Percentiles rank a stretch among this genome's conserved stretches.
Conservation (phyloP, 2,797 vertebrate species). For the Enteromius thamalakanensis region DNA sequence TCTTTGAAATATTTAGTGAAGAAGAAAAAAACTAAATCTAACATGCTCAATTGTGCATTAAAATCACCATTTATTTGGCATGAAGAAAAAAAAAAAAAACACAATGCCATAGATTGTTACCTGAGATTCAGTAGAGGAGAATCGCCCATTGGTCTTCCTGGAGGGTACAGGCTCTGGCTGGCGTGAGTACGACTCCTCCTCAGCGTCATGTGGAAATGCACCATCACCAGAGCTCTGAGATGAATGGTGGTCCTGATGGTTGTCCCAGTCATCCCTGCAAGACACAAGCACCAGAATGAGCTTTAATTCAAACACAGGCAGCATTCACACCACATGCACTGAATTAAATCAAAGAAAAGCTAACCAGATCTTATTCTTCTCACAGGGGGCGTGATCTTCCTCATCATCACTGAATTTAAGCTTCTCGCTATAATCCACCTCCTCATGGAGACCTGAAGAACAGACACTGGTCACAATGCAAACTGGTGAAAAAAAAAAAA, state of each 20-base stretch:
- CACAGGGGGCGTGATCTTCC: conserved; percentile 80
- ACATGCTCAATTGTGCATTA: neutral
- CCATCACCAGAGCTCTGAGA: conserved; percentile 86
- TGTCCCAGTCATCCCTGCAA: conserved; percentile 84
- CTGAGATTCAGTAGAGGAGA: conserved; percentile 80
- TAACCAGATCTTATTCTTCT: conserved; percentile 89
- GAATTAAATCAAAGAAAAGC: neutral
- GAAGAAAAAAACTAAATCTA: no score
- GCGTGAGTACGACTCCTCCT: conserved; percentile 82
- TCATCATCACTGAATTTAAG: conserved; percentile 98
- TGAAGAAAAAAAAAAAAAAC: neutral
- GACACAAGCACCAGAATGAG: neutral
- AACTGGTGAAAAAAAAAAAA: neutral
- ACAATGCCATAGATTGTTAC: conserved; percentile 61
- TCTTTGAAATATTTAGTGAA: no score
- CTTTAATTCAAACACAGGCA: neutral
- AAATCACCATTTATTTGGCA: neutral
- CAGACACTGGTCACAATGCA: neutral
- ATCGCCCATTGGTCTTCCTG: conserved; percentile 85
- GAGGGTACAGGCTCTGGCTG: conserved; percentile 76
- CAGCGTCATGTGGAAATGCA: conserved; percentile 79
- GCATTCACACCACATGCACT: neutral
- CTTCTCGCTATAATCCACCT: conserved; percentile 98
- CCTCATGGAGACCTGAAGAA: conserved; percentile 90
- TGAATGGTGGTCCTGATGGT: conserved; percentile 82